Conservation (phyloP, 2,113 vertebrate genomes). For the Baryphthengus martii region DNA sequence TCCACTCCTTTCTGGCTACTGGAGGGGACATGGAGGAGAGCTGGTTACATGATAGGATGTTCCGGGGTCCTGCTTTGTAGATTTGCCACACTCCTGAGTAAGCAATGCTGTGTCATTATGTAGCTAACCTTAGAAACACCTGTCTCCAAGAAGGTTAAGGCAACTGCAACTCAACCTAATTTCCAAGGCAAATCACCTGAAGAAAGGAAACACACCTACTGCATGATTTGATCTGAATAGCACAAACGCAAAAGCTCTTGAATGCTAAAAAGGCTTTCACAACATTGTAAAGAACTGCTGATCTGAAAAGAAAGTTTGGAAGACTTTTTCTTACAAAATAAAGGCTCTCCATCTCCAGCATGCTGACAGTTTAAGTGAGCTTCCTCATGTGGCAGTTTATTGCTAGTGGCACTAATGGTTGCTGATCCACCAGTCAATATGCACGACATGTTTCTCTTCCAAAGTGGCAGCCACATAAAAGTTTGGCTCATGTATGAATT, state of each 20-base stretch:
- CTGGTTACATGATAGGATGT: neutral
- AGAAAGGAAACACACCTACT: neutral
- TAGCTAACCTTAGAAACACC: neutral
- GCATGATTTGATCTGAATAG: conserved; percentile 27
- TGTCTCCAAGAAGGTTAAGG: neutral
- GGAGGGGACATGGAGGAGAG: neutral
- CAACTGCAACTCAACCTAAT: neutral
- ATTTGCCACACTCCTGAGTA: neutral
- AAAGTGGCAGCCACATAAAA: neutral
- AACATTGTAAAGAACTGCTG: conserved; percentile 8
- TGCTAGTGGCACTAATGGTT: neutral
- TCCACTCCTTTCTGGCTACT: neutral
- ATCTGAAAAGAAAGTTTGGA: neutral
- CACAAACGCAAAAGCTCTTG: neutral
- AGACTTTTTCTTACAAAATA: neutral
- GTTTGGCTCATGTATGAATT: neutral
- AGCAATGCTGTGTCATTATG: neutral
- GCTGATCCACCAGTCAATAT: neutral
- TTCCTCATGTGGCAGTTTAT: neutral
- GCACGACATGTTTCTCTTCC: neutral
- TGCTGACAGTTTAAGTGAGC: conserved; percentile 13
- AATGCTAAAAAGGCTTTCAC: conserved; percentile 32
- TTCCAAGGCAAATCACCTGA: conserved; percentile 41
- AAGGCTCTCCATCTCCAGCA: neutral
- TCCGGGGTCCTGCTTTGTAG: neutral